Percentiles rank a stretch among this genome's conserved stretches.
phyloP scores from a whole-genome alignment of 2,797 vertebrate species.

The Bryconaethiops microstoma region DNA sequence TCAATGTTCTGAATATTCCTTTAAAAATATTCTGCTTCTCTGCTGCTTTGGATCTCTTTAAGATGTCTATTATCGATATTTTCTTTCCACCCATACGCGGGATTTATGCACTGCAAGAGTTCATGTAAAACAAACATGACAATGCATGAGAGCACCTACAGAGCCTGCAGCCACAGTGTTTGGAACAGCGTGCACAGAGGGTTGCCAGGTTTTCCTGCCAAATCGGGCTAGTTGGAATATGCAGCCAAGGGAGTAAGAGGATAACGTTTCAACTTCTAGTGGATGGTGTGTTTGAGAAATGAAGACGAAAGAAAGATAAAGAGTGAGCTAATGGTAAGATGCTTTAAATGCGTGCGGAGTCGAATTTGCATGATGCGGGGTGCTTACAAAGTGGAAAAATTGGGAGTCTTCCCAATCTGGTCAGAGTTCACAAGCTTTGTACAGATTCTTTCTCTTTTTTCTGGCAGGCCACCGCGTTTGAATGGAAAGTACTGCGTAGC shows the following conservation, averaged over 20 bases:
- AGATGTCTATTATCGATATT: too few relatives aligned
- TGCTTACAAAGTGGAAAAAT: constrained; percentile 5
- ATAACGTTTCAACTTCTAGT: neutral
- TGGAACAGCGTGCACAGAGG: too few relatives aligned
- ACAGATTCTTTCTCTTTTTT: neutral
- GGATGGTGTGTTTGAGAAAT: neutral
- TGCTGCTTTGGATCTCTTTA: too few relatives aligned
- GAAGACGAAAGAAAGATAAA: neutral
- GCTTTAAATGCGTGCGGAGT: neutral
- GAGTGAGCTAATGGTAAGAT: constrained; percentile 12
- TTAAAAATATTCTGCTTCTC: too few relatives aligned
- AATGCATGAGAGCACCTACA: too few relatives aligned
- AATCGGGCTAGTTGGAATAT: too few relatives aligned
- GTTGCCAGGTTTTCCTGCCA: too few relatives aligned
- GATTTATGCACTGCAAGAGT: too few relatives aligned
- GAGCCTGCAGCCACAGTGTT: too few relatives aligned
- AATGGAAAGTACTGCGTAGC: constrained; percentile 38
- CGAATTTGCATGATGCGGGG: neutral
- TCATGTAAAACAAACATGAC: too few relatives aligned
- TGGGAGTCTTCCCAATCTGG: neutral
- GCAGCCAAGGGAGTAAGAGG: neutral
- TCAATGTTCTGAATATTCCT: too few relatives aligned
- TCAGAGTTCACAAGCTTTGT: neutral
- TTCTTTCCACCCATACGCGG: too few relatives aligned
- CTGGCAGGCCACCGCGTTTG: constrained; percentile 17